These are phyloP conservation scores for Erynnis tages DNA, from an alignment of 2,888 invertebrate species.

Conservation along the genomic window DNA sequence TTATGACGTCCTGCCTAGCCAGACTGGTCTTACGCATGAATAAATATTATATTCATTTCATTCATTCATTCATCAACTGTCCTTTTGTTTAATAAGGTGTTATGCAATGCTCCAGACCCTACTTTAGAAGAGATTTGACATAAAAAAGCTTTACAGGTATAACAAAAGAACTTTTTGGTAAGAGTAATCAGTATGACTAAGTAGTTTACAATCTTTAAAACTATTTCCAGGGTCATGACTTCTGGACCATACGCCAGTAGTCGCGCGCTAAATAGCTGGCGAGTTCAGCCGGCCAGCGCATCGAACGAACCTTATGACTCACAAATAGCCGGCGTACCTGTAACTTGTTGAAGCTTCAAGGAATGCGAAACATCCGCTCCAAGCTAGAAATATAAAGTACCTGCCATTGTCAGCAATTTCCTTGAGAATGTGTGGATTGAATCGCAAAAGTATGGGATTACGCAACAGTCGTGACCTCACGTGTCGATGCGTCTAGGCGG, in stretches of 20 bases:
- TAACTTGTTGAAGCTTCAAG: constrained; percentile 24
- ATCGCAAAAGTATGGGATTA: constrained; percentile 34
- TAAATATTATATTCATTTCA: too few relatives aligned
- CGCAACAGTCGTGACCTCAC: constrained; percentile 42
- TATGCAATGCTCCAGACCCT: too few relatives aligned
- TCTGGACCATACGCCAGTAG: neutral
- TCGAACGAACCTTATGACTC: constrained; percentile 19
- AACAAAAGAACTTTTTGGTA: too few relatives aligned
- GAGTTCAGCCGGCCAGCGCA: constrained; percentile 4
- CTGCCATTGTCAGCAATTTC: constrained; percentile 34
- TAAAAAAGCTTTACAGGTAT: too few relatives aligned
- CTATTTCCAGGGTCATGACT: neutral
- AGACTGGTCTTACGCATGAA: too few relatives aligned
- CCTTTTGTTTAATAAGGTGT: too few relatives aligned
- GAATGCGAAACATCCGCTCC: constrained; percentile 27
- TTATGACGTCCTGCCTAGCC: too few relatives aligned
- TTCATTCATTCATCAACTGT: too few relatives aligned
- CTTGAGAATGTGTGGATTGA: constrained; percentile 34
- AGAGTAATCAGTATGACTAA: too few relatives aligned
- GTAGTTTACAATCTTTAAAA: neutral
- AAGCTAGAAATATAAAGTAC: constrained; percentile 24
- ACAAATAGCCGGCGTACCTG: constrained; percentile 19
- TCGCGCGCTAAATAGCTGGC: constrained; percentile 1
- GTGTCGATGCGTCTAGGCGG: constrained; percentile 53
- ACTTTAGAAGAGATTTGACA: too few relatives aligned